Conservation (phyloP, 2,113 vertebrate genomes). For the Lophochroa leadbeateri region DNA sequence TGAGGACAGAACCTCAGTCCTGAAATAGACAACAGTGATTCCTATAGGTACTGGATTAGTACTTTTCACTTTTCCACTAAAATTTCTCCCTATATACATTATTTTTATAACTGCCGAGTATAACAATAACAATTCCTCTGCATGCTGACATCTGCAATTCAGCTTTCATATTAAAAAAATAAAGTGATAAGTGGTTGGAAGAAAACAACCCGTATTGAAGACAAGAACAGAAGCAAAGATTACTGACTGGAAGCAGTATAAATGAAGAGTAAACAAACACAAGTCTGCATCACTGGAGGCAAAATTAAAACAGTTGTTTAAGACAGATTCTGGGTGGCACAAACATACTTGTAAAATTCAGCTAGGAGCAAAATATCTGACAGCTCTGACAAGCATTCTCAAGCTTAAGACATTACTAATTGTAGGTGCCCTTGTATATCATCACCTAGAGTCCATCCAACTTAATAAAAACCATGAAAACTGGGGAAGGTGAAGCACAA, state of each 20-base stretch:
- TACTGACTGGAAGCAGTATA: neutral
- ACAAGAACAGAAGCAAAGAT: neutral
- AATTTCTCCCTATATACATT: neutral
- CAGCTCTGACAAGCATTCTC: neutral
- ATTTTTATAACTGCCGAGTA: neutral
- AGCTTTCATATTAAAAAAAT: neutral
- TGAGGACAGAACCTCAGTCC: neutral
- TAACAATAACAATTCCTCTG: neutral
- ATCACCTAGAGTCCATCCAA: neutral
- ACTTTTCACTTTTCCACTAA: neutral
- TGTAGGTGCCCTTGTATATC: neutral
- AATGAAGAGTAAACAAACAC: neutral
- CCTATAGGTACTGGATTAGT: neutral
- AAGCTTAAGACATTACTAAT: neutral
- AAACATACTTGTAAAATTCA: neutral
- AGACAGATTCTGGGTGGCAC: neutral
- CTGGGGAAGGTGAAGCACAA: rapidly evolving
- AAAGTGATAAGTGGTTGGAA: neutral
- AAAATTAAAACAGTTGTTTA: neutral
- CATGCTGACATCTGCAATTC: neutral
- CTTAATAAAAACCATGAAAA: neutral
- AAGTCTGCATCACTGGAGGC: neutral
- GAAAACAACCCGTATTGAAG: rapidly evolving
- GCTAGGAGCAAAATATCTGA: neutral
- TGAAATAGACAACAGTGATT: neutral